Evolutionary conservation across 2,888 invertebrate genomes (phyloP).

Genomic region (Teinopalpus imperialis): DNA sequence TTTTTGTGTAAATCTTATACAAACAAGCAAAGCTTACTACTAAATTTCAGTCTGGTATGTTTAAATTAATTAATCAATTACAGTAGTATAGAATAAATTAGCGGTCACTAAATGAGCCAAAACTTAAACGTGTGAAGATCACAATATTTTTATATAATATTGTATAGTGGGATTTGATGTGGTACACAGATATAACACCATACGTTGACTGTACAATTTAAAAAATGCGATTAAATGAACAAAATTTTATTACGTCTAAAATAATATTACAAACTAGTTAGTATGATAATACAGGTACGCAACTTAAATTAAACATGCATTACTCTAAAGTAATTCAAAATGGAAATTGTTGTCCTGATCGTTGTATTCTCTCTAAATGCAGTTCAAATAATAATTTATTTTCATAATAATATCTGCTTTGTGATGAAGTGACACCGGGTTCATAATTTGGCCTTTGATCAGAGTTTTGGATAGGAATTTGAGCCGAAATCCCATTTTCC

Average conservation of each 20-base stretch:
- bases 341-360: slow-evolving; percentile 80
- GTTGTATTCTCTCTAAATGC: slow-evolving; percentile 89
- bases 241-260: slow-evolving; percentile 42
- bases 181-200: slow-evolving; percentile 3
- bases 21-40: too few species aligned
- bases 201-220: too few species aligned
- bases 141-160: too few species aligned
- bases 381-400: slow-evolving; percentile 93
- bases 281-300: slow-evolving; percentile 53
- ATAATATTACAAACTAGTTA: slow-evolving; percentile 47
- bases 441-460: slow-evolving; percentile 82
- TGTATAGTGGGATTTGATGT: too few species aligned
- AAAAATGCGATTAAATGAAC: too few species aligned
- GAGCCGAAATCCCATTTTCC: slow-evolving; percentile 58
- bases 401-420: slow-evolving; percentile 93
- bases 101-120: too few species aligned
- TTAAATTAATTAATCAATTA: too few species aligned
- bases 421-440: slow-evolving; percentile 88
- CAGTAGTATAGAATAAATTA: too few species aligned
- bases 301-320: slow-evolving; percentile 41
- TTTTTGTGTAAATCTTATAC: too few species aligned
- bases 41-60: too few species aligned
- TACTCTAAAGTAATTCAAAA: slow-evolving; percentile 50
- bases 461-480: slow-evolving; percentile 55
- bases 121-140: too few species aligned